These are phyloP conservation scores for Pardosa pseudoannulata DNA, from an alignment of 2,888 invertebrate genomes.

Conservation along the genomic window DNA sequence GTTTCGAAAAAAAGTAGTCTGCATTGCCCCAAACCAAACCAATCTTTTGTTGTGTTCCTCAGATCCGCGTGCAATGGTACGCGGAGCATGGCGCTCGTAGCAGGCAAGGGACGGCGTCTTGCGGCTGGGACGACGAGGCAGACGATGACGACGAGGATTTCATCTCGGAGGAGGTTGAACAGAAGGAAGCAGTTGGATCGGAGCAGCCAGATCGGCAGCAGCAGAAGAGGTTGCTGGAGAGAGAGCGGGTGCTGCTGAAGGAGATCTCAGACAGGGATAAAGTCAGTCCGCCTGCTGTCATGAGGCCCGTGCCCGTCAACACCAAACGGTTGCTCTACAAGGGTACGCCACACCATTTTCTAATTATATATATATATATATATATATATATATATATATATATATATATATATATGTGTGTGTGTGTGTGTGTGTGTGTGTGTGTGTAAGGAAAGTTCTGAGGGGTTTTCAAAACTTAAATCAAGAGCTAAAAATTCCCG, in stretches of 20 bases:
- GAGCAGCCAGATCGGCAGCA: background rate
- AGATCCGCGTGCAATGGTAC: constrained; percentile 33
- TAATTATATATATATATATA: too few relatives aligned
- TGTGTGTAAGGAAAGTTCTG: too few relatives aligned
- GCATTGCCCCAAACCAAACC: too few relatives aligned
- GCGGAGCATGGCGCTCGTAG: background rate
- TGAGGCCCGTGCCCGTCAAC: constrained; percentile 23
- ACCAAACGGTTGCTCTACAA: constrained; percentile 28
- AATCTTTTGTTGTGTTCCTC: background rate
- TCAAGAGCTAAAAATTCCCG: too few relatives aligned
- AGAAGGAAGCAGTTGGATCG: background rate
- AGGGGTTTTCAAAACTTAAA: too few relatives aligned
- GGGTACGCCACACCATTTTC: too few relatives aligned
- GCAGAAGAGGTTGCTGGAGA: background rate
- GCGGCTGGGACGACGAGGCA: constrained; percentile 29
- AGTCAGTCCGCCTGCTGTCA: background rate
- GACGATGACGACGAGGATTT: constrained; percentile 45
- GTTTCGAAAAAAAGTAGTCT: too few relatives aligned
- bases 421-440: too few relatives aligned
- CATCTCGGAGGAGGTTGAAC: background rate
- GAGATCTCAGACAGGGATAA: background rate
- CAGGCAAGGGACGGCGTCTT: background rate
- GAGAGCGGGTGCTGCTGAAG: background rate
- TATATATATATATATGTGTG: too few relatives aligned
- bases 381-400: too few relatives aligned